phyloP scores from a whole-genome alignment of 2,113 vertebrate genomes.

The Excalfactoria chinensis region DNA sequence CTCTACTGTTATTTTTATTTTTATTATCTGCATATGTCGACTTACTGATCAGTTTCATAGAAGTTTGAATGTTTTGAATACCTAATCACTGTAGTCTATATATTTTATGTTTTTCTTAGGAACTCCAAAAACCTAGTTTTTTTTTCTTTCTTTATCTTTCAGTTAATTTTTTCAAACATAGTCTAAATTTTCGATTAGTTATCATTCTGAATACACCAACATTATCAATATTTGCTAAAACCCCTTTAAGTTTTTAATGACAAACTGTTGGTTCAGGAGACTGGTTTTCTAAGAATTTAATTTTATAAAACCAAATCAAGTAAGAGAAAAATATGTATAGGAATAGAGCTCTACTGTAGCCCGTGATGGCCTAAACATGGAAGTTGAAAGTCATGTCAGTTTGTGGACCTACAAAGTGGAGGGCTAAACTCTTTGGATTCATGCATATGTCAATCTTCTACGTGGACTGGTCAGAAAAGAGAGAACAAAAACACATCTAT shows the following conservation, averaged over 20 bases:
- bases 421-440: neutral
- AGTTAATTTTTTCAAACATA: neutral
- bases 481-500: neutral
- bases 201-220: neutral
- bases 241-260: neutral
- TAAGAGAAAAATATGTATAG: fast-evolving
- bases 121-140: neutral
- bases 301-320: neutral
- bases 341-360: neutral
- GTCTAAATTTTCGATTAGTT: neutral
- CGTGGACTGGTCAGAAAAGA: neutral
- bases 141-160: neutral
- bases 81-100: neutral
- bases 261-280: neutral
- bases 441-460: neutral
- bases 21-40: neutral
- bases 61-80: neutral
- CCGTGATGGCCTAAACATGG: fast-evolving
- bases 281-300: neutral
- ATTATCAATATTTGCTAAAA: neutral
- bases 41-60: neutral
- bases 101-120: neutral
- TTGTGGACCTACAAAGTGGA: neutral
- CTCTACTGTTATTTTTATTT: neutral
- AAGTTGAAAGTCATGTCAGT: neutral